Evolutionary conservation across 2,888 invertebrate species (phyloP), one percentile per base, ranked within the genome.

Genomic region (Acronicta aceris): DNA sequence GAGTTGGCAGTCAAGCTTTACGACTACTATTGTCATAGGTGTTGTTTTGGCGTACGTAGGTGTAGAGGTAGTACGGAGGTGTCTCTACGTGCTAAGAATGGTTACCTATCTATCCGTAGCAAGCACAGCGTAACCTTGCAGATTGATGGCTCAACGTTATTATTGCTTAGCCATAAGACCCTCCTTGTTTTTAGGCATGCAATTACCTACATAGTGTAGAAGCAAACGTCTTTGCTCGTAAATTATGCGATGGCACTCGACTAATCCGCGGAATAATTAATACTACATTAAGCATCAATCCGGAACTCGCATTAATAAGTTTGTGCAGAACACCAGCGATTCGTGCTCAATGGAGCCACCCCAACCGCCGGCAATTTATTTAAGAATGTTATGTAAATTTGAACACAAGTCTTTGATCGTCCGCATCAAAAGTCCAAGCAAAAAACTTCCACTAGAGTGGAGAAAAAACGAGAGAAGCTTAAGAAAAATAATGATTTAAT

Each of bases 401-500:
- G 90, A 92, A 94, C 94, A 94, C 92, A 91, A 91, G 92, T 94
- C 94, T 94, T 94, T 94, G 94, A 94, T 94, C 94, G 94, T 91
- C 89, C 91, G 93, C 92, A 90, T 92, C 92, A 92, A 91, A 93
- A 94, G 93, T 94, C 93, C 93, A 88, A 89, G 91, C 83, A 91
- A 92, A 93, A 93, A 94, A 89, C 82, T 92, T 91, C 89, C 86
- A 88, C 85, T 88, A 84, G 86, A 89, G 86, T 83, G 86, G 81
- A 88, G 90, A 91, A 93, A 92, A 93, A 93, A 89, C 91, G 90
- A 87, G 90, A 89, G 91, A 83, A 89, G 94, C 94, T 94, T 93
- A 93, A 93, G 93, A 94, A 95, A 95, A 95, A 95, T 95, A 95
- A 95, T 95, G 95, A 95, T 94, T 94, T 95, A 95, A 95, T 95